phyloP scores from a whole-genome alignment of 2,113 vertebrate genomes.

The Hydrochoerus hydrochaeris region DNA sequence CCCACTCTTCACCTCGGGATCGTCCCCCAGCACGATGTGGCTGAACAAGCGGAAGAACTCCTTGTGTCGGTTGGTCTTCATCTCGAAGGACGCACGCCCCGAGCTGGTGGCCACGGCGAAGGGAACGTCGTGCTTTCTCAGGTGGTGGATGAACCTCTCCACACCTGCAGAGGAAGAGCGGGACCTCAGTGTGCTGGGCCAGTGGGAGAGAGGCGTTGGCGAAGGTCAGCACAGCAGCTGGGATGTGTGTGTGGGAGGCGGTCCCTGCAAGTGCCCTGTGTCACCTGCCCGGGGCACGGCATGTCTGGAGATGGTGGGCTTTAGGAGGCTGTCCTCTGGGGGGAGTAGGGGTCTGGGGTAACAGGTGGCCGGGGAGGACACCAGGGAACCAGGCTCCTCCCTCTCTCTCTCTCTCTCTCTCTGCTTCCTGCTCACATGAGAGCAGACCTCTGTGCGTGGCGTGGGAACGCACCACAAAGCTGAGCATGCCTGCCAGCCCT shows the following conservation, averaged over 20 bases:
- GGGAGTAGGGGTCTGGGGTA: neutral
- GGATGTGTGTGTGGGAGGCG: no score
- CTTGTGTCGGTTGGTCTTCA: constrained; percentile 90
- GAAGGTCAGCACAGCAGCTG: no score
- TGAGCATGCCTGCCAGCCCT: neutral
- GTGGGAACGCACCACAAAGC: neutral
- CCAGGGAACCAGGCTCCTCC: neutral
- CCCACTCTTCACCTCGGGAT: constrained; percentile 89
- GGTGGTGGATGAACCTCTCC: constrained; percentile 90
- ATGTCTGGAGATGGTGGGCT: neutral
- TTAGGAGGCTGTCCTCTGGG: neutral
- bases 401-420: neutral
- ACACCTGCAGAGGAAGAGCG: constrained; percentile 89
- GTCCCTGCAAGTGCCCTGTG: neutral
- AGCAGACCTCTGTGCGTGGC: neutral
- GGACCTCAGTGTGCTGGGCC: neutral
- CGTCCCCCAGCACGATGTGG: constrained; percentile 94
- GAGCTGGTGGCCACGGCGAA: constrained; percentile 94
- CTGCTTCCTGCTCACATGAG: neutral
- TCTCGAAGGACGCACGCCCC: constrained; percentile 82
- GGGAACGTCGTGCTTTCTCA: constrained; percentile 88
- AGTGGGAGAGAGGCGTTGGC: neutral
- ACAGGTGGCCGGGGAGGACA: neutral
- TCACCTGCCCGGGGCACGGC: neutral
- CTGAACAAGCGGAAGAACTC: constrained; percentile 91